Conservation (phyloP, 2,888 invertebrate genomes). For the Helicoverpa assulta region DNA sequence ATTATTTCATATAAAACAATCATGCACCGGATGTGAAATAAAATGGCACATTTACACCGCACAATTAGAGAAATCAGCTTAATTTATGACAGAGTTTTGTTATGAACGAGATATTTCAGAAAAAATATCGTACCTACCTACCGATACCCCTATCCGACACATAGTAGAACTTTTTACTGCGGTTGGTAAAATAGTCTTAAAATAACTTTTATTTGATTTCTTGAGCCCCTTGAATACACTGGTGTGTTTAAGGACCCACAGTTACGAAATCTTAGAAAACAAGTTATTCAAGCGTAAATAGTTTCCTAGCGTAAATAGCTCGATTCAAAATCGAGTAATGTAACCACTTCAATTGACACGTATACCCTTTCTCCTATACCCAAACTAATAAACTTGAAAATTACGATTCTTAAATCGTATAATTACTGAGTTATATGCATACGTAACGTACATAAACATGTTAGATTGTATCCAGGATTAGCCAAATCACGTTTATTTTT, state of each 20-base stretch:
- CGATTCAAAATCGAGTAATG: not conserved
- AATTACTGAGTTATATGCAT: constrained; percentile 46
- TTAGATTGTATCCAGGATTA: constrained; percentile 72
- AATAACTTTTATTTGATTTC: not conserved
- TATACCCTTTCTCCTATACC: no score
- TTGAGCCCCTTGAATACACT: not conserved
- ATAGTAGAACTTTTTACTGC: constrained; percentile 11
- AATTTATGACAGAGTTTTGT: constrained; percentile 5
- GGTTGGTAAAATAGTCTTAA: not conserved
- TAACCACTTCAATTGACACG: not conserved
- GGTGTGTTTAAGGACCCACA: no score
- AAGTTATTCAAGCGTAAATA: not conserved
- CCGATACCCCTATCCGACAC: no score
- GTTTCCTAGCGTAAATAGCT: not conserved
- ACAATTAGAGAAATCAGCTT: not conserved
- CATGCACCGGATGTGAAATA: constrained; percentile 17
- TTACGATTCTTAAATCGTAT: constrained; percentile 11
- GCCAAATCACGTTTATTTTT: constrained; percentile 82
- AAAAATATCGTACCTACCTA: not conserved
- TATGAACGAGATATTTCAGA: not conserved
- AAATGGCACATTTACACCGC: constrained; percentile 12
- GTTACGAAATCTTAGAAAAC: no score
- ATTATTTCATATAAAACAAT: not conserved
- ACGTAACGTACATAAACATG: constrained; percentile 67
- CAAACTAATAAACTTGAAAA: constrained; percentile 23